Base-by-base conservation (phyloP, 2,113 vertebrate genomes). In the Rhynchopsitta pachyrhyncha region DNA sequence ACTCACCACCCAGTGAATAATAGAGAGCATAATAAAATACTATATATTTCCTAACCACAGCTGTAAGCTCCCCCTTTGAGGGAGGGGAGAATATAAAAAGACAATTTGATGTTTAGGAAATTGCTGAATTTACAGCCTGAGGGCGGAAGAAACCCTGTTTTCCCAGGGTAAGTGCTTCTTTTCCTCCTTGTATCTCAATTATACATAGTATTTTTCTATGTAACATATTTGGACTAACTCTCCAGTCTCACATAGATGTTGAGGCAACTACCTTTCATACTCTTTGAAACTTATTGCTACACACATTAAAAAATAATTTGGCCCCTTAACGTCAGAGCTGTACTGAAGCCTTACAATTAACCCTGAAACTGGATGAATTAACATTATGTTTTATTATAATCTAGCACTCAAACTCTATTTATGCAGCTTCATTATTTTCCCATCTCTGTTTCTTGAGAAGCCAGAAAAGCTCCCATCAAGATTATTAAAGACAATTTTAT, bases 351-450 rank as follows among this genome's bases (percentile, higher is more conserved):
- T 90, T 70, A 82, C 29, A 74, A 83, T 86, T 96, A 96, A 93
- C 90, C 90, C 85, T 77, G 75, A 88, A 94, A 93, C 39, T 33
- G 28, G 44, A 90, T 82, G 35, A 91, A 90, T 91, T 78, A 68
- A 37, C 33, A 91, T 82, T 73, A 47, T 73, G 11, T 88, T 95
- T 95, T 84, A 41, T 69, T 91, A 69, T 70, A 79, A 95, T 75
- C 67, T 87, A 62, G 74, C 28, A 67, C 53, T 49, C 7, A 2
- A 93, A 82, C 53, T 80, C 63, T 85, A 90, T 80, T 95, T 92
- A 92, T 59, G 90, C 52, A 67, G n/a, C 70, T 93, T 91, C 79
- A 79, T 95, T 94, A 86, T 91, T 90, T 94, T 91, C 33, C 53
- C 70, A 78, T 90, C n/a, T 52, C 63, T 82, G 52, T 91, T 95